Percentiles rank a stretch among this genome's conserved stretches.
These are phyloP conservation scores for Drosophila nigromelanica DNA, from an alignment of 1,140 invertebrate species.

Conservation along the genomic window DNA sequence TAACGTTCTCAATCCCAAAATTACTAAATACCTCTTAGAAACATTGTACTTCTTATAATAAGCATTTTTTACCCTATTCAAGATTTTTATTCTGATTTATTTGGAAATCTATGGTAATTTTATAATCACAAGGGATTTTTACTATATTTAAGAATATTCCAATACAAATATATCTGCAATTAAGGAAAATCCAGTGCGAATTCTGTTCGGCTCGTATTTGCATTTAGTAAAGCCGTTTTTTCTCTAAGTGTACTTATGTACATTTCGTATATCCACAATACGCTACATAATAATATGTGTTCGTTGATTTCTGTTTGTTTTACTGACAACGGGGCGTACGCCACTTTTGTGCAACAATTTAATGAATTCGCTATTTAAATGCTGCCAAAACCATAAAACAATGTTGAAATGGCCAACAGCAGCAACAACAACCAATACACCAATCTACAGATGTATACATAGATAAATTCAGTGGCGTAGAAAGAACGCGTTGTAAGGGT, in stretches of 20 bases:
- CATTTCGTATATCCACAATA: background rate
- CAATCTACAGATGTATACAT: slow-evolving; percentile 1
- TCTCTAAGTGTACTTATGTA: background rate
- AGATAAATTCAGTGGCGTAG: slow-evolving; percentile 3
- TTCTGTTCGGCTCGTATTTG: background rate
- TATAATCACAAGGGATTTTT: too few relatives aligned
- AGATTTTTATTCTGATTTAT: too few relatives aligned
- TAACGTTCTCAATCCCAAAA: too few relatives aligned
- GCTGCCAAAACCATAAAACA: slow-evolving; percentile 54
- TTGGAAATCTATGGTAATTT: too few relatives aligned
- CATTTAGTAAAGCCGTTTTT: background rate
- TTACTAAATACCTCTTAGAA: too few relatives aligned
- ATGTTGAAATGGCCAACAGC: slow-evolving; percentile 33
- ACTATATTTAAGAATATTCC: too few relatives aligned
- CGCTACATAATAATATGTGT: background rate
- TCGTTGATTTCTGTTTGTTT: slow-evolving; percentile 13
- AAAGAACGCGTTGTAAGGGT: slow-evolving; percentile 1
- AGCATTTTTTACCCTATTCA: too few relatives aligned
- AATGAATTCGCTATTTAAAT: slow-evolving; percentile 48
- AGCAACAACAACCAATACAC: slow-evolving; percentile 28
- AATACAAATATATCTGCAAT: too few relatives aligned
- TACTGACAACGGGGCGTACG: slow-evolving; percentile 32
- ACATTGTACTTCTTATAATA: too few relatives aligned
- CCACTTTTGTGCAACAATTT: slow-evolving; percentile 25
- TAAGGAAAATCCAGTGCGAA: too few relatives aligned